Evolutionary conservation across 2,888 invertebrate genomes (phyloP).

Genomic region (Brachylomia viminalis): DNA sequence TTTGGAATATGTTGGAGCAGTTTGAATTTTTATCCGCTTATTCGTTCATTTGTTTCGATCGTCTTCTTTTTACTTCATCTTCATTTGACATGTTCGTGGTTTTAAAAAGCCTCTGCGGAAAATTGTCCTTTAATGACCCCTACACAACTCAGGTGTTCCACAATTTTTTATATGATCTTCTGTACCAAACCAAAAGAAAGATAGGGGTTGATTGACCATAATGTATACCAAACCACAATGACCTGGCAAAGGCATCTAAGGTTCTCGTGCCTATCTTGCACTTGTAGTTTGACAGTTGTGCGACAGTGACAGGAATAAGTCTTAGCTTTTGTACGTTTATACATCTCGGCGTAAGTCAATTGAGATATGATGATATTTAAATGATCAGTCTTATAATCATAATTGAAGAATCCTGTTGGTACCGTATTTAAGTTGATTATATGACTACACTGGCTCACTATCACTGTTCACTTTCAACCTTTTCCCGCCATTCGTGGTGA

Average conservation of each 20-base stretch:
- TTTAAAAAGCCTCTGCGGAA: background rate
- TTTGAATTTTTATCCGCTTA: background rate
- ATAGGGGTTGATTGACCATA: background rate
- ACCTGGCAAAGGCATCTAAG: no score
- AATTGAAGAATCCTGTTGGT: background rate
- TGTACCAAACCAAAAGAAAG: background rate
- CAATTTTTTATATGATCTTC: background rate
- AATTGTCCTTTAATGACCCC: background rate
- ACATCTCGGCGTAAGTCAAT: background rate
- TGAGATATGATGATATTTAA: background rate
- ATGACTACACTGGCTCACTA: background rate
- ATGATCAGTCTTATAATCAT: background rate
- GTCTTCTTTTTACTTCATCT: background rate
- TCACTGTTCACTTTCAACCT: background rate
- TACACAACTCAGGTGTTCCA: background rate
- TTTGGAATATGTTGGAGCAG: slow-evolving; percentile 8
- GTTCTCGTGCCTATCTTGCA: background rate
- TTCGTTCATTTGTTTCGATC: background rate
- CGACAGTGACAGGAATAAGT: background rate
- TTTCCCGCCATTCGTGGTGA: background rate
- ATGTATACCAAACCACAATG: background rate
- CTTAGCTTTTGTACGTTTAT: background rate
- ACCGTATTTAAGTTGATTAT: background rate
- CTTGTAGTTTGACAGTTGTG: background rate
- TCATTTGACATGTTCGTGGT: background rate